Percentiles rank a stretch among this genome's conserved stretches.
Conservation (phyloP, 2,797 vertebrate species). For the Phalanger gymnotis region DNA sequence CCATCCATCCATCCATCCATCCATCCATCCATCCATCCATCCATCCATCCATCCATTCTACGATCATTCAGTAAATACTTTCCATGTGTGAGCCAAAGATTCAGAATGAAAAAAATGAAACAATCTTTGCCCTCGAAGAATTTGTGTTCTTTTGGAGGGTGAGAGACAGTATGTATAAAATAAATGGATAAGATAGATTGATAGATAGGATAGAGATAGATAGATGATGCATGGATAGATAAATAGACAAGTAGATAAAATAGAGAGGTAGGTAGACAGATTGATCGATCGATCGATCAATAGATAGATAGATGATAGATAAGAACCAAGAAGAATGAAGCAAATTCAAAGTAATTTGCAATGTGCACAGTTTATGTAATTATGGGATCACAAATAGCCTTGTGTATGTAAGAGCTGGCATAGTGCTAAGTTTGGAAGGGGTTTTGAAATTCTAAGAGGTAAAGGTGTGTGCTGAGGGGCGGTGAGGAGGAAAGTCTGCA, state of each 20-base stretch:
- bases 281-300: no score
- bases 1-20: neutral
- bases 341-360: neutral
- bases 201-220: no score
- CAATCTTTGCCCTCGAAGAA: neutral
- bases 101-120: neutral
- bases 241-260: no score
- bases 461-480: neutral
- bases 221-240: no score
- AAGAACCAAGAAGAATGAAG: neutral
- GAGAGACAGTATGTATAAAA: neutral
- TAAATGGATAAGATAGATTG: no score
- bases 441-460: neutral
- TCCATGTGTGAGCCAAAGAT: neutral
- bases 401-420: neutral
- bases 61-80: neutral
- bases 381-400: neutral
- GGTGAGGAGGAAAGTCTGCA: neutral
- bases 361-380: neutral
- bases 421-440: neutral
- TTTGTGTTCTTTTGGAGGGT: neutral
- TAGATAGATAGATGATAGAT: neutral
- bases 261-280: no score
- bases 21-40: neutral
- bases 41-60: neutral